Base-by-base conservation (phyloP, 92 coral and sea anemone species). In the Palythoa heliodiscus region DNA sequence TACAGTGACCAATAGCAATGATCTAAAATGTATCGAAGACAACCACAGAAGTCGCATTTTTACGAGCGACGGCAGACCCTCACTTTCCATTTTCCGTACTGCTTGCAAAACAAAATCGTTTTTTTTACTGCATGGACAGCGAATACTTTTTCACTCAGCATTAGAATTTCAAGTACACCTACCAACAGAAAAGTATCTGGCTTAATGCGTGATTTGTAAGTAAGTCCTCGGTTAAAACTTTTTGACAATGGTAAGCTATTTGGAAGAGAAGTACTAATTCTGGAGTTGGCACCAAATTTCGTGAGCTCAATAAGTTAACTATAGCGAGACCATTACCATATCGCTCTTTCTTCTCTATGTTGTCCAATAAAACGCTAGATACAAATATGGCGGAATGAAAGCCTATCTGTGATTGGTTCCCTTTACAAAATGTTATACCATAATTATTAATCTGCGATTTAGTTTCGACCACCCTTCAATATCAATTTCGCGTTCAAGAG, bases 401-500 rank as follows among this genome's bases (percentile, higher is more conserved):
- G 84, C 84, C 57, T 50, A 61, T 10, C 24, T 58, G 71, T 52
- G 43, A 70, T 66, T 48, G 22, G 84, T 25, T 79, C 52, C 72
- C 73, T 79, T 79, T 67, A 80, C 84, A 80, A 80, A 80, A 80
- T 15, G 73, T 22, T 37, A 69, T 66, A 64, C 74, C 74, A 23
- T 68, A 80, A 80, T 80, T 40, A 48, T 67, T 64, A 80, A 80
- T 80, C 74, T 64, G 72, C 55, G 60, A 47, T 63, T 79, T 79
- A 69, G 22, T 64, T 79, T 79, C n/a, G 40, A 79, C 60, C 73
- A 61, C 73, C 75, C 63, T 22, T 54, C 74, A 47, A 64, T 50
- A 52, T 66, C 84, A 80, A 25, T 80, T 64, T 80, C 84, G 74
- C 58, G 16, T 80, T 80, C 84, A 67, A 80, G 38, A 64, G 73